A percentile compares a stretch with the other conserved stretches of the same genome.
These are phyloP conservation scores for Heliothis virescens DNA, from an alignment of 1,140 invertebrate genomes.

Conservation along the genomic window DNA sequence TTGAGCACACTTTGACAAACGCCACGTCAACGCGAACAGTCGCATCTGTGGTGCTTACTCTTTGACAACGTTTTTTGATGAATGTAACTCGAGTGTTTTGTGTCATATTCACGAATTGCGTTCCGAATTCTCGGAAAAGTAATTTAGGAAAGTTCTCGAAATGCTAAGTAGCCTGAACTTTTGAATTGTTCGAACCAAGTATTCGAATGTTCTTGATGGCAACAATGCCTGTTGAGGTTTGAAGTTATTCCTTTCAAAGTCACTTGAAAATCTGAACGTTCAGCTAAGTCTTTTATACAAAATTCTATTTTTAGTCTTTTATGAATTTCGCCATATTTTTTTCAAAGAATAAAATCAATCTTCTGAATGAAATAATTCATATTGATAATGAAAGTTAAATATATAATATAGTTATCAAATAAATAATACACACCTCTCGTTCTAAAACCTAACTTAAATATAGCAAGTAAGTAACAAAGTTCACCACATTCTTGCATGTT, in stretches of 20 bases:
- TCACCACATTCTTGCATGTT: too few relatives aligned
- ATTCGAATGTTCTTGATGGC: constrained; percentile 10
- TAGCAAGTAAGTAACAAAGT: too few relatives aligned
- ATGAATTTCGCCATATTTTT: not conserved
- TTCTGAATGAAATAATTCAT: not conserved
- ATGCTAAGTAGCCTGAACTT: constrained; percentile 29
- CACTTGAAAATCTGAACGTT: not conserved
- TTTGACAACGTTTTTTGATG: constrained; percentile 48
- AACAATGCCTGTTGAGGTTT: constrained; percentile 25
- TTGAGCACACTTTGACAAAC: constrained; percentile 52
- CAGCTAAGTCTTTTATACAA: not conserved
- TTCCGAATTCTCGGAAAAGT: constrained; percentile 8
- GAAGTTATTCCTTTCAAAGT: constrained; percentile 27
- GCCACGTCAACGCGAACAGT: constrained; percentile 49
- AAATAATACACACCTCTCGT: not conserved
- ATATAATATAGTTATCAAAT: not conserved
- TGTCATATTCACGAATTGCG: constrained; percentile 39
- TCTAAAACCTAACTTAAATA: too few relatives aligned
- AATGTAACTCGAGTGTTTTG: constrained; percentile 38
- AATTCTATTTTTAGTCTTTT: not conserved
- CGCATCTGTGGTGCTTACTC: constrained; percentile 52
- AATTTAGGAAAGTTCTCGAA: constrained; percentile 16
- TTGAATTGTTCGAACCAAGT: constrained; percentile 26
- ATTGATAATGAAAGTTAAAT: not conserved
- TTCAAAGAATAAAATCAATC: not conserved